Conservation (phyloP, 1,140 invertebrate genomes). For the Vanessa tameamea region DNA sequence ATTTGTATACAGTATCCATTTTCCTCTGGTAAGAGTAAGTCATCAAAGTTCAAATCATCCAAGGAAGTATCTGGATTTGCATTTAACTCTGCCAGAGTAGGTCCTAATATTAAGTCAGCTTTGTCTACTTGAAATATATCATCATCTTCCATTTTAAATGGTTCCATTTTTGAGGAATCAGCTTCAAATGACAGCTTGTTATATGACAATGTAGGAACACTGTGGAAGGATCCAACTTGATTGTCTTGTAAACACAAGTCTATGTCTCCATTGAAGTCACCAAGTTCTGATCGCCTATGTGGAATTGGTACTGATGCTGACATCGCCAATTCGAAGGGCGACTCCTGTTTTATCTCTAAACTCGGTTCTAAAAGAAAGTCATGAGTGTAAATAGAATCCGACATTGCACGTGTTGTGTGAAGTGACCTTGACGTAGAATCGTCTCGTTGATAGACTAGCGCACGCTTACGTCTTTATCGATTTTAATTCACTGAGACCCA, state of each 20-base stretch:
- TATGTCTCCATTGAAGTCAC: constrained; percentile 80
- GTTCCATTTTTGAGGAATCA: constrained; percentile 82
- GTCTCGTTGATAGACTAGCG: constrained; percentile 76
- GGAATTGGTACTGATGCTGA: constrained; percentile 84
- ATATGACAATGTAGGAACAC: constrained; percentile 74
- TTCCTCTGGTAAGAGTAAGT: constrained; percentile 88
- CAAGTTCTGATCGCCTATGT: constrained; percentile 72
- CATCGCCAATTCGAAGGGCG: constrained; percentile 66
- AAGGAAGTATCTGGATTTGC: constrained; percentile 90
- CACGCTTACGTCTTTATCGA: constrained; percentile 77
- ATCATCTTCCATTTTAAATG: constrained; percentile 91
- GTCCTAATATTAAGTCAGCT: constrained; percentile 90
- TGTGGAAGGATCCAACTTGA: constrained; percentile 69
- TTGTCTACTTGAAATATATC: constrained; percentile 95
- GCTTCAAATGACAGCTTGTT: constrained; percentile 68
- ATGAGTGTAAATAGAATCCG: constrained; percentile 81
- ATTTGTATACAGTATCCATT: constrained; percentile 77
- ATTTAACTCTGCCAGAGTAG: constrained; percentile 93
- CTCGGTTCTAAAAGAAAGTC: constrained; percentile 81
- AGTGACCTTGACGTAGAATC: constrained; percentile 76
- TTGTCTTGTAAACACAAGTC: constrained; percentile 79
- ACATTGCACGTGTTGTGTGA: constrained; percentile 80
- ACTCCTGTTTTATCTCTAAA: constrained; percentile 81
- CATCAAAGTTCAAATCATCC: constrained; percentile 92
- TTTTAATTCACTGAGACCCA: constrained; percentile 72